Percentiles rank a stretch among this genome's conserved stretches.
These are phyloP conservation scores for Opisthocomus hoazin DNA, from an alignment of 2,113 vertebrate species.

Conservation along the genomic window DNA sequence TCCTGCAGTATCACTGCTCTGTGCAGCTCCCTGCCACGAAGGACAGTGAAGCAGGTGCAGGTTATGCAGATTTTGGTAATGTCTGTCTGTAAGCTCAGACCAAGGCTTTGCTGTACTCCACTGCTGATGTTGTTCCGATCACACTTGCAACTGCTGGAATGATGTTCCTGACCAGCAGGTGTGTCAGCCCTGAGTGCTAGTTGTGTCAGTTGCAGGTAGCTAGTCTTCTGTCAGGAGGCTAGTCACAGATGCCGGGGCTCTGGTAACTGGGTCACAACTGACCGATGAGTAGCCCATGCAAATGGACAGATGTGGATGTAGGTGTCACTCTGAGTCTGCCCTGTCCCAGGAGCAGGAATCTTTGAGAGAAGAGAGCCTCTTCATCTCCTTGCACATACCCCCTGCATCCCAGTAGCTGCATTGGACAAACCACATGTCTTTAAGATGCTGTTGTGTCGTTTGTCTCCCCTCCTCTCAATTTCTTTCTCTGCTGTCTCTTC, in stretches of 20 bases:
- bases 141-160: not conserved
- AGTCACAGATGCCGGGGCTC: not conserved
- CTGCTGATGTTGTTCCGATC: not conserved
- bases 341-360: not conserved
- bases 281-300: rapidly evolving
- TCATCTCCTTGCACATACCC: not conserved
- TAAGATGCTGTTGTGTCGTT: not conserved
- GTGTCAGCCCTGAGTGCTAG: not conserved
- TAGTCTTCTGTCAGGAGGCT: not conserved
- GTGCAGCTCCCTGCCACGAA: not conserved
- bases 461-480: not conserved
- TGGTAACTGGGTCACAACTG: not conserved
- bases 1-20: not conserved
- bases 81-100: not conserved
- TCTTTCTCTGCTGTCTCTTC: not conserved
- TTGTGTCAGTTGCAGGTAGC: rapidly evolving
- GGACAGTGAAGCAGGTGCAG: not conserved
- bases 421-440: not conserved
- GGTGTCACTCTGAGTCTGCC: not conserved
- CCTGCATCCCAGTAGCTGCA: not conserved
- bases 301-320: not conserved
- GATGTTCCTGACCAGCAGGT: not conserved
- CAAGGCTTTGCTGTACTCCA: not conserved
- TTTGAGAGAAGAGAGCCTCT: not conserved
- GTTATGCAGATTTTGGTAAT: not conserved